phyloP scores from a whole-genome alignment of 2,888 invertebrate genomes.

The Erebia epiphron region DNA sequence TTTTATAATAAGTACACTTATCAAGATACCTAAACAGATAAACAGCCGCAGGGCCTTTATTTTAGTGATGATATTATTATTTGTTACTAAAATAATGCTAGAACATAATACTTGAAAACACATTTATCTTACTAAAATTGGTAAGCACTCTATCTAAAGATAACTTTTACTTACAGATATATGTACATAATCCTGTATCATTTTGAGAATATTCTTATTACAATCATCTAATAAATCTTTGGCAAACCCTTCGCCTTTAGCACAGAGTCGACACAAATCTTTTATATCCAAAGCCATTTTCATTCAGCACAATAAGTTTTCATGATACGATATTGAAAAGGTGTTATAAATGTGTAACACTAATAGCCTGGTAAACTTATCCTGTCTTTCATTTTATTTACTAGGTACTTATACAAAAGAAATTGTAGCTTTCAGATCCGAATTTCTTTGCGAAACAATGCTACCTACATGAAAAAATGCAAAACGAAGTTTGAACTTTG shows the following conservation, averaged over 20 bases:
- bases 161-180: conserved; percentile 59
- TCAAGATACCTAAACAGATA: too few relatives aligned
- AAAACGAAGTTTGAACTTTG: too few relatives aligned
- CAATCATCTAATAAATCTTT: conserved; percentile 70
- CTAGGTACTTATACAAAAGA: neutral
- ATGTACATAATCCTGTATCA: conserved; percentile 68
- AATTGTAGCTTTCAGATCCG: neutral
- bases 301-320: conserved; percentile 19
- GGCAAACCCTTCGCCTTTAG: conserved; percentile 64
- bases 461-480: neutral
- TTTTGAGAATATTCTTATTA: conserved; percentile 65
- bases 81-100: neutral
- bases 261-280: conserved; percentile 74
- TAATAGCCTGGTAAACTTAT: neutral
- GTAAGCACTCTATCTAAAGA: neutral
- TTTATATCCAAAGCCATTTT: conserved; percentile 48
- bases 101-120: neutral
- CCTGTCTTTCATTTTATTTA: neutral
- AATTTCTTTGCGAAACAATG: neutral
- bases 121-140: neutral
- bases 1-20: too few relatives aligned
- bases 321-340: conserved; percentile 22
- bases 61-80: too few relatives aligned
- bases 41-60: too few relatives aligned
- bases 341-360: neutral